These are phyloP conservation scores for Zele albiditarsus DNA, from an alignment of 2,888 invertebrate genomes.

Conservation along the genomic window DNA sequence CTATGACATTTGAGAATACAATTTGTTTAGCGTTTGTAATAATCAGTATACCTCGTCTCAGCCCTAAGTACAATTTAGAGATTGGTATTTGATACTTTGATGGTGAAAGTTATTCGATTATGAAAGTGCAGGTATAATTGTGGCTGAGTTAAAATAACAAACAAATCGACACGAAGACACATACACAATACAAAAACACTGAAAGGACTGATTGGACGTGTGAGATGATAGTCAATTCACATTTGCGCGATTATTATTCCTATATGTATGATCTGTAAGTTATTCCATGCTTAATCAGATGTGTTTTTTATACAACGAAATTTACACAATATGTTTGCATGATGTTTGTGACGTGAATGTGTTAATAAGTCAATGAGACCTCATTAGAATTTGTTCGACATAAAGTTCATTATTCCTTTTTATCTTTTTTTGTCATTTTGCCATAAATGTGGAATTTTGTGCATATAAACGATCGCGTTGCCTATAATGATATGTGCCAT, in stretches of 20 bases:
- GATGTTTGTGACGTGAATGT: slow-evolving; percentile 9
- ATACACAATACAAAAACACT: not conserved
- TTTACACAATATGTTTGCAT: slow-evolving; percentile 19
- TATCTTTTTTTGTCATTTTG: not conserved
- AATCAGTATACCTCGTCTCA: slow-evolving; percentile 52
- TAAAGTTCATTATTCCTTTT: slow-evolving; percentile 15
- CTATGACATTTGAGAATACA: slow-evolving; percentile 28
- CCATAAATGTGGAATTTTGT: slow-evolving; percentile 3
- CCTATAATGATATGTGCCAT: slow-evolving; percentile 41
- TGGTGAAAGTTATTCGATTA: slow-evolving; percentile 49
- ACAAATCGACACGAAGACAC: not conserved
- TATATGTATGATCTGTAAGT: slow-evolving; percentile 1
- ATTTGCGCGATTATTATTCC: slow-evolving; percentile 9
- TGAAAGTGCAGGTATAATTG: slow-evolving; percentile 53
- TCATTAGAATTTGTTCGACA: slow-evolving; percentile 39
- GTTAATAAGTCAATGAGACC: not conserved
- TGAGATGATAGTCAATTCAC: slow-evolving; percentile 21
- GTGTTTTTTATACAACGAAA: slow-evolving; percentile 28
- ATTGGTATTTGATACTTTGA: slow-evolving; percentile 50
- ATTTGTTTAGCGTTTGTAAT: slow-evolving; percentile 59
- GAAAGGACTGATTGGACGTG: slow-evolving; percentile 7
- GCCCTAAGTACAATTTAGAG: slow-evolving; percentile 59
- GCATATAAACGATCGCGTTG: not conserved
- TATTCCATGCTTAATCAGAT: slow-evolving; percentile 16
- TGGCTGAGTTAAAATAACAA: slow-evolving; percentile 46